Conservation (phyloP, 2,113 vertebrate genomes). For the Menura novaehollandiae region DNA sequence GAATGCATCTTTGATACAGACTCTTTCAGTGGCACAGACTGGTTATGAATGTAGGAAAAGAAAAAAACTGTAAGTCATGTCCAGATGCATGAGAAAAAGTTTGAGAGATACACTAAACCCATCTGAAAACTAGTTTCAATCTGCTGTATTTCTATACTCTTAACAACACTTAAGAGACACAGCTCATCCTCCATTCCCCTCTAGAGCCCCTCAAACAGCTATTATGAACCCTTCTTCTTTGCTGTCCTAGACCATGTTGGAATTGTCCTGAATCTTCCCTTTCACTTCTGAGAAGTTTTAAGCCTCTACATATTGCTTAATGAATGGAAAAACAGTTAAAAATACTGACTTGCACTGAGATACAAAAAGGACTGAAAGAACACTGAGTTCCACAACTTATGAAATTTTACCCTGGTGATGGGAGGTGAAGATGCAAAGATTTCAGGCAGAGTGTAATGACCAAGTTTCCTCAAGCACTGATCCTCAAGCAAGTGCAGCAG, state of each 20-base stretch:
- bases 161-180: not conserved
- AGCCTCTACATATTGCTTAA: not conserved
- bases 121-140: not conserved
- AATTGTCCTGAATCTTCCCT: not conserved
- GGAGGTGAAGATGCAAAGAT: not conserved
- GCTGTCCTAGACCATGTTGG: not conserved
- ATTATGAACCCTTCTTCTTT: not conserved
- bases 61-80: not conserved
- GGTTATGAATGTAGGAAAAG: not conserved
- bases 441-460: not conserved
- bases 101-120: not conserved
- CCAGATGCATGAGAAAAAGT: not conserved
- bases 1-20: not conserved
- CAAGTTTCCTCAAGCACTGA: not conserved
- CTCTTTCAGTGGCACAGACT: not conserved
- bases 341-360: not conserved
- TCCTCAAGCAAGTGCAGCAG: not conserved
- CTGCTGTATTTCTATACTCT: not conserved
- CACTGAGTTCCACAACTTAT: not conserved
- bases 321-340: not conserved
- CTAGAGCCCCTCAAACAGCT: not conserved
- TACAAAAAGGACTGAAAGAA: not conserved
- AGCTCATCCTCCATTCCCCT: not conserved
- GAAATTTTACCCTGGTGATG: not conserved
- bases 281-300: not conserved